phyloP scores from a whole-genome alignment of 2,888 invertebrate genomes.

The Bellardia pandia region DNA sequence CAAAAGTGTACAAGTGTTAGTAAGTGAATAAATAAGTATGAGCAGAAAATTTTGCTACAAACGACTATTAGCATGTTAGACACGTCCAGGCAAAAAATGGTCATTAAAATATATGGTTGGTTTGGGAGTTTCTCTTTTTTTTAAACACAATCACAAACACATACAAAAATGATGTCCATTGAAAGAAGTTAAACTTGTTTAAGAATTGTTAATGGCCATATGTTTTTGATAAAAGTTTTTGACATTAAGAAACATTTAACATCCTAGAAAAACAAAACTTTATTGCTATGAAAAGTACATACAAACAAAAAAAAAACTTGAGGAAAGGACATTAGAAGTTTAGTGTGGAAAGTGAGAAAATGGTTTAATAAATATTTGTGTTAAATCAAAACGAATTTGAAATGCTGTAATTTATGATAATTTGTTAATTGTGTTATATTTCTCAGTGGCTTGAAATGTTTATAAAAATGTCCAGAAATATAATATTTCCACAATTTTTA shows the following conservation, averaged over 20 bases:
- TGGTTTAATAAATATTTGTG: neutral
- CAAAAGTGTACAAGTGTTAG: conserved; percentile 61
- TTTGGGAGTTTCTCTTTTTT: neutral
- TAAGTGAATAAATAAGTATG: conserved; percentile 33
- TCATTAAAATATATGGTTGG: conserved; percentile 80
- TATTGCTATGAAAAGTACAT: neutral
- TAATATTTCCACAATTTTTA: no score
- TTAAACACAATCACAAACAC: neutral
- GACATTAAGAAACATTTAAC: conserved; percentile 56
- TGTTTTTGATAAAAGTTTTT: conserved; percentile 65
- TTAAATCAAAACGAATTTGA: neutral
- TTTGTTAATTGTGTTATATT: neutral
- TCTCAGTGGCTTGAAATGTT: no score
- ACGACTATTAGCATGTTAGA: conserved; percentile 80
- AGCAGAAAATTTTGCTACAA: conserved; percentile 40
- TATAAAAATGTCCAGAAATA: no score
- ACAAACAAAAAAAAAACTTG: neutral
- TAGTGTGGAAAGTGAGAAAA: neutral
- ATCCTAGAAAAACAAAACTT: conserved; percentile 18
- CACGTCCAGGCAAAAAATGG: conserved; percentile 81
- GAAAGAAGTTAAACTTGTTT: conserved; percentile 62
- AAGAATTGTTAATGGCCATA: conserved; percentile 70
- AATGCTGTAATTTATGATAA: neutral
- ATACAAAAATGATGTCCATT: conserved; percentile 29
- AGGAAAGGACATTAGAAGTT: neutral